Conservation (phyloP, 35 echinoderm and acorn worm species). For the Diadema setosum region DNA sequence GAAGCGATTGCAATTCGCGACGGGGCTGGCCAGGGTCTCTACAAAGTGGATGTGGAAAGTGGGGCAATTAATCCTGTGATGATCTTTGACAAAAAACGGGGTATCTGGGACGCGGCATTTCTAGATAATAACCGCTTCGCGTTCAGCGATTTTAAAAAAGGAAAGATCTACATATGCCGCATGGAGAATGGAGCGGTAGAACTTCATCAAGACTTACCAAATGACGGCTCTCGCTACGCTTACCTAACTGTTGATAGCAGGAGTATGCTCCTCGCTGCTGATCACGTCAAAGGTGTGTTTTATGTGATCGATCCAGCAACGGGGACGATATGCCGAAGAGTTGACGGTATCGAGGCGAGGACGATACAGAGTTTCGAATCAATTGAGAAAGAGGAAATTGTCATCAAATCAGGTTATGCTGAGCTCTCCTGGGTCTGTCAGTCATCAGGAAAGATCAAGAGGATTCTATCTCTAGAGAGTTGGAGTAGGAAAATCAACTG, state of each 20-base stretch:
- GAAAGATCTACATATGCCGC: neutral
- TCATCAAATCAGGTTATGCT: neutral
- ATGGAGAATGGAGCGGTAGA: neutral
- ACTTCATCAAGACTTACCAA: neutral
- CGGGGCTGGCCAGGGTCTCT: neutral
- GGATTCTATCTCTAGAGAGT: neutral
- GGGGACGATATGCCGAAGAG: neutral
- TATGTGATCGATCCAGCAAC: neutral
- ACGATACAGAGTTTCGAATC: neutral
- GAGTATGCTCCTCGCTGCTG: neutral
- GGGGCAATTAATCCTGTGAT: neutral
- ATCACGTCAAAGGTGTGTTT: neutral
- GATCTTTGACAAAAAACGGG: neutral
- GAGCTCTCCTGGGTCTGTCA: neutral
- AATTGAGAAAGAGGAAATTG: neutral
- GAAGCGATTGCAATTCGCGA: neutral
- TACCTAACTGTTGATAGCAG: neutral
- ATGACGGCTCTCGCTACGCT: neutral
- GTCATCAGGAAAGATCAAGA: neutral
- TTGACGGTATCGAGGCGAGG: neutral
- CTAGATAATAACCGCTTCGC: neutral
- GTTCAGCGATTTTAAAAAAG: neutral
- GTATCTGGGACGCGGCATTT: neutral
- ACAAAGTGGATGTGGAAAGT: neutral
- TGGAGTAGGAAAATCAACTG: neutral